Evolutionary conservation across 30 jellyfish, hydroid and myxozoan genomes (phyloP), one percentile per base, ranked within the genome.

Genomic region (Hydra vulgaris): DNA sequence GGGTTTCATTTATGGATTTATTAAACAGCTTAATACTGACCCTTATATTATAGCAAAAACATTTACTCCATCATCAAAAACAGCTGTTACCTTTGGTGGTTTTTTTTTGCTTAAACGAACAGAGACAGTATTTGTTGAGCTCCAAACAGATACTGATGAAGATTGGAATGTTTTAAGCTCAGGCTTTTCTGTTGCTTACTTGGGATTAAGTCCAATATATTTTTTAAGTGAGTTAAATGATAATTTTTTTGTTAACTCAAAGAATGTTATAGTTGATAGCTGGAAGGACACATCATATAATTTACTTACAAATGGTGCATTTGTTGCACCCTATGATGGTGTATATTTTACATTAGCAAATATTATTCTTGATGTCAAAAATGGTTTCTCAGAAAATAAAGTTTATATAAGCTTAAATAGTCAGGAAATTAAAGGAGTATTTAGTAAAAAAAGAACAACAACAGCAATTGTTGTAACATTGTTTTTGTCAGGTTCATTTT

Each of bases 401-500:
- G 54, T 79, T 21, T 79, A 85, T 7, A 27, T 92, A 17, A 25
- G 55, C 15, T 25, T 84, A 21, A 84, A 92, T 77, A 85, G 78
- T 26, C 52, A 17, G 22, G 77, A 19, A 18, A 93, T 81, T 16
- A 74, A 71, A 20, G 95, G 96, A 18, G 70, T 92, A 23, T 25
- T 23, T 40, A 80, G 94, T 7, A 61, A 76, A 1, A 80, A 87
- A 18, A 24, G 25, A 26, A 76, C 74, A n/a, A 71, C n/a, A n/a
- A n/a, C n/a, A n/a, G n/a, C 92, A 84, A 74, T 88, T 21, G 70
- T 40, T 40, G 86, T 85, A 68, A 86, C 96, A 7, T 25, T 92
- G 72, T 87, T 73, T 40, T 53, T 92, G 68, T 86, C 96, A 52
- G 98, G 98, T n/a, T 69, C 96, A 1, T 91, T 86, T 82, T 61